Percentiles rank a stretch among this genome's conserved stretches.
Conservation (phyloP, 2,797 vertebrate species). For the Momotus momota region DNA sequence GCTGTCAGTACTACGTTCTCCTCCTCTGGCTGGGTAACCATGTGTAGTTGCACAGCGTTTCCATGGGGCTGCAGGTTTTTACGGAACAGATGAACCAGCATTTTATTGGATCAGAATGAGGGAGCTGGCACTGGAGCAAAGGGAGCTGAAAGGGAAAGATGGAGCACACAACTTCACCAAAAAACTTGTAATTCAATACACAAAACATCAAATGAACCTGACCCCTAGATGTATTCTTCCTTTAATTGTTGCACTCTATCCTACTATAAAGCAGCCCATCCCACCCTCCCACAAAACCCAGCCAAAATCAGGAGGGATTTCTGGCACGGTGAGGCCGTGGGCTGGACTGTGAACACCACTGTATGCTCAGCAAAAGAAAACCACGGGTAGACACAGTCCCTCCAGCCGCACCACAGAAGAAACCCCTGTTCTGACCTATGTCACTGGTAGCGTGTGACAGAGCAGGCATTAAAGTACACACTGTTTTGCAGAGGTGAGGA, state of each 20-base stretch:
- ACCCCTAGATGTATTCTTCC: background rate
- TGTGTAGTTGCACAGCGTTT: background rate
- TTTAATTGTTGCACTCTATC: background rate
- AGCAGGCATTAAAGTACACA: background rate
- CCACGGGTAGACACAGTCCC: background rate
- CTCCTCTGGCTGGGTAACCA: background rate
- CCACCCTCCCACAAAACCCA: background rate
- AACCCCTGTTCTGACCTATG: accelerated
- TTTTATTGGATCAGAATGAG: background rate
- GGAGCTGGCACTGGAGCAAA: background rate
- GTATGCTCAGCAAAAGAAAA: background rate
- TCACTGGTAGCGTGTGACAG: accelerated
- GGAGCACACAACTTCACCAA: background rate
- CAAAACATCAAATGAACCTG: background rate
- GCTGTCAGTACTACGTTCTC: background rate
- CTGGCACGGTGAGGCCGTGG: background rate
- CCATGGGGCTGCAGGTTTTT: background rate
- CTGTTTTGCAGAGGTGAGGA: background rate
- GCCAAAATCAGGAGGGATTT: background rate
- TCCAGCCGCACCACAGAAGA: background rate
- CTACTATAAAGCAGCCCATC: background rate
- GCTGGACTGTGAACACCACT: background rate
- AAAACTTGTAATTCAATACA: background rate
- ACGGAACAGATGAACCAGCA: accelerated
- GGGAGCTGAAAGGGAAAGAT: background rate